Conservation (phyloP, 2,888 invertebrate genomes). For the Phyllotreta striolata region DNA sequence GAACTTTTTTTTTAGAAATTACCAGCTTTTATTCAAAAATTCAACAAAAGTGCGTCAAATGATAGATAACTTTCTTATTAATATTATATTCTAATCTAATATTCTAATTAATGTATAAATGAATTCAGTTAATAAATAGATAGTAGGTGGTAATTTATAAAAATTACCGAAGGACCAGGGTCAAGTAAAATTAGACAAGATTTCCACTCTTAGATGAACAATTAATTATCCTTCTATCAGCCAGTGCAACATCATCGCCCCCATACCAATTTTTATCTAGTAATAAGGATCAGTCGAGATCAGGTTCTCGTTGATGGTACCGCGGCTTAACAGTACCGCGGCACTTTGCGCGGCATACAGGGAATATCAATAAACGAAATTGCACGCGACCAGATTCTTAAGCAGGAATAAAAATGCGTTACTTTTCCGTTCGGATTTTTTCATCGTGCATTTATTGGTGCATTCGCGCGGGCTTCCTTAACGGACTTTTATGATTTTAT, state of each 20-base stretch:
- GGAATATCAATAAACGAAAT: constrained; percentile 34
- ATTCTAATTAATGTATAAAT: no score
- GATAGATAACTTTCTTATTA: no score
- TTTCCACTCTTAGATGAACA: no score
- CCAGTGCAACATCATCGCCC: neutral
- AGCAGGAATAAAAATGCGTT: constrained; percentile 23
- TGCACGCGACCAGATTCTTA: constrained; percentile 28
- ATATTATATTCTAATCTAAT: no score
- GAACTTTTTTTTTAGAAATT: no score
- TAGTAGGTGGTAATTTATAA: no score
- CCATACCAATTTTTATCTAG: constrained; percentile 1
- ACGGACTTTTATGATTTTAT: constrained; percentile 23
- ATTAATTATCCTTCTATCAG: neutral
- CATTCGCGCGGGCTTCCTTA: constrained; percentile 18
- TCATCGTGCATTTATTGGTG: neutral
- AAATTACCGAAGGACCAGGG: no score
- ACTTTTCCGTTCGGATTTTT: constrained; percentile 23
- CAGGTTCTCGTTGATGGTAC: constrained; percentile 21
- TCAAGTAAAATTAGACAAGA: neutral
- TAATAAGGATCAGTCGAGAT: neutral
- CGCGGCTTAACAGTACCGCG: constrained; percentile 38
- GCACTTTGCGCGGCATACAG: constrained; percentile 22
- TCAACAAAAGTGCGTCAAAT: no score
- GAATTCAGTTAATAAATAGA: no score
- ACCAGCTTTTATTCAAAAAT: no score